phyloP scores from a whole-genome alignment of 2,888 invertebrate species.

The Sinopyrophorus schimmeli region DNA sequence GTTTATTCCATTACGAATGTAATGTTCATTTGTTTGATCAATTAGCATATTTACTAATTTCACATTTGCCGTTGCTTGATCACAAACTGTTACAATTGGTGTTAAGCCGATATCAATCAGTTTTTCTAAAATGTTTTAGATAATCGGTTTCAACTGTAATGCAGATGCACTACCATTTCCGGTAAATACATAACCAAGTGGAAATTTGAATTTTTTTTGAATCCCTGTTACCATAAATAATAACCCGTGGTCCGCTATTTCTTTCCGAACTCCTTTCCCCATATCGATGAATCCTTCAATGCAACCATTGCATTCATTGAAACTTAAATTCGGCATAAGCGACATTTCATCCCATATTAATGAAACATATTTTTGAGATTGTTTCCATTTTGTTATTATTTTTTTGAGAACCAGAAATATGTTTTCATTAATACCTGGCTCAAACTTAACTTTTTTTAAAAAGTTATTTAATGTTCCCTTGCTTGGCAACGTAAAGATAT shows the following conservation, averaged over 20 bases:
- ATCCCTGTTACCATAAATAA: too few relatives aligned
- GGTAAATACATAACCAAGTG: too few relatives aligned
- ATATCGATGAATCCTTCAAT: slow-evolving; percentile 22
- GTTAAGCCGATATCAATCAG: slow-evolving; percentile 1
- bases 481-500: slow-evolving; percentile 7
- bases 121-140: neutral
- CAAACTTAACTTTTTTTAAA: neutral
- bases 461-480: neutral
- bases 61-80: slow-evolving; percentile 1
- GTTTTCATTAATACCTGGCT: neutral
- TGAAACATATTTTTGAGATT: neutral
- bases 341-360: slow-evolving; percentile 6
- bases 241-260: too few relatives aligned
- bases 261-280: slow-evolving; percentile 22
- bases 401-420: neutral
- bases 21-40: neutral
- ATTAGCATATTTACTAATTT: neutral
- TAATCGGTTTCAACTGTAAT: too few relatives aligned
- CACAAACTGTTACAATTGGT: neutral
- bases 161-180: too few relatives aligned
- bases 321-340: neutral
- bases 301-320: neutral
- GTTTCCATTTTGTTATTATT: neutral
- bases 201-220: too few relatives aligned
- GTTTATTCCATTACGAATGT: neutral